Evolutionary conservation across 2,888 invertebrate genomes (phyloP).

Genomic region (Portevinia maculata): DNA sequence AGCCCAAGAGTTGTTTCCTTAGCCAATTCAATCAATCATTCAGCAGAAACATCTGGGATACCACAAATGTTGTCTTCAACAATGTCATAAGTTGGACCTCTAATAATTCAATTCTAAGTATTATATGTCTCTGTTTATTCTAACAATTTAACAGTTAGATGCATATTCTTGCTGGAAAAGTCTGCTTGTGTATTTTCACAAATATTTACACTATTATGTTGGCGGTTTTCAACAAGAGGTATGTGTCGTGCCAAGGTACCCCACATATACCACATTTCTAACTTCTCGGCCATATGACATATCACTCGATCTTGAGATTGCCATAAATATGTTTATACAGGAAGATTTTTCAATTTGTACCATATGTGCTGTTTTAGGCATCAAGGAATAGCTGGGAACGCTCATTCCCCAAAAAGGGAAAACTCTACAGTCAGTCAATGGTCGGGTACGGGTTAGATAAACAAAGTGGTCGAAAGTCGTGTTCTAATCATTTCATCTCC

Average conservation of each 20-base stretch:
- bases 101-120: neutral
- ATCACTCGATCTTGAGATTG: slow-evolving; percentile 42
- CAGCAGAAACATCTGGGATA: slow-evolving; percentile 7
- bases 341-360: slow-evolving; percentile 46
- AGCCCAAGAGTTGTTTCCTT: neutral
- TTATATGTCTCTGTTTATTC: slow-evolving; percentile 35
- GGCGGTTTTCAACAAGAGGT: slow-evolving; percentile 14
- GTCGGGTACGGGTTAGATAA: slow-evolving; percentile 66
- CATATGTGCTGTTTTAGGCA: slow-evolving; percentile 40
- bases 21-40: slow-evolving; percentile 25
- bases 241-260: slow-evolving; percentile 34
- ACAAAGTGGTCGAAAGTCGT: slow-evolving; percentile 63
- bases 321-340: slow-evolving; percentile 40
- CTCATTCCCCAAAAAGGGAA: slow-evolving; percentile 60
- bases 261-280: slow-evolving; percentile 2
- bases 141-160: slow-evolving; percentile 21
- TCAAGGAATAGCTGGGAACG: slow-evolving; percentile 57
- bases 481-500: slow-evolving; percentile 19
- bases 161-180: neutral
- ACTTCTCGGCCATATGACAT: slow-evolving; percentile 30
- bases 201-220: slow-evolving; percentile 19
- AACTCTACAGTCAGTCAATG: slow-evolving; percentile 43
- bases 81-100: slow-evolving; percentile 14
- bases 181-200: slow-evolving; percentile 6
- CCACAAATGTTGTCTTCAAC: slow-evolving; percentile 3